These are phyloP conservation scores for Alectoris magna DNA, from an alignment of 2,797 vertebrate genomes.

Conservation along the genomic window DNA sequence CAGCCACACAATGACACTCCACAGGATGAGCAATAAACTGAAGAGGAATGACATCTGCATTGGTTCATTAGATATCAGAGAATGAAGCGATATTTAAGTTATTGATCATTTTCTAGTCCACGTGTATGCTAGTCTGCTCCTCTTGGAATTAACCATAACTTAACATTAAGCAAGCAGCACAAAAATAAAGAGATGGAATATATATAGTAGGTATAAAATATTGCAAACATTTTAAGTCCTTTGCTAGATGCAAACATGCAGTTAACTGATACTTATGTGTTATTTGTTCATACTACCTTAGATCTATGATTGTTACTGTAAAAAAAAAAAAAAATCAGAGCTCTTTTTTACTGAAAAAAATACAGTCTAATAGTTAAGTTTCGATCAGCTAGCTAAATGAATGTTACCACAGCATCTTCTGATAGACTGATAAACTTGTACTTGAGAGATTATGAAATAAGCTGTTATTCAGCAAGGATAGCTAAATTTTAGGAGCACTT, in stretches of 20 bases:
- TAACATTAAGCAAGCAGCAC: not conserved
- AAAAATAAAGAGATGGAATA: not conserved
- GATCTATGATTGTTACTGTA: not conserved
- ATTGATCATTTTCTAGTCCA: not conserved
- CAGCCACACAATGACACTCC: not conserved
- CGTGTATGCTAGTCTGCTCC: not conserved
- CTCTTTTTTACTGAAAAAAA: not conserved
- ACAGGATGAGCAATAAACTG: not conserved
- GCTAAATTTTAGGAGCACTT: not conserved
- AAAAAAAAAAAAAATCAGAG: not conserved
- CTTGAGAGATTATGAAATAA: not conserved
- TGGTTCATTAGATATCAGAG: not conserved
- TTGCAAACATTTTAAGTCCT: not conserved
- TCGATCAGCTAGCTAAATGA: not conserved
- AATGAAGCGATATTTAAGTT: not conserved
- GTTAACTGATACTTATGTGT: not conserved
- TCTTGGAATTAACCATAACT: not conserved
- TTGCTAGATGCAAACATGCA: not conserved
- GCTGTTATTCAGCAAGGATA: not conserved
- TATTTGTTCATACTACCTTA: not conserved
- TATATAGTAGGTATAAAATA: not conserved
- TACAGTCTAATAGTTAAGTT: not conserved
- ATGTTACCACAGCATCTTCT: not conserved
- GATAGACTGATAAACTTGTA: not conserved
- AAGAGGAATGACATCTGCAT: not conserved